Percentiles rank a stretch among this genome's conserved stretches.
phyloP scores from a whole-genome alignment of 2,797 vertebrate species.

The Nasua narica region DNA sequence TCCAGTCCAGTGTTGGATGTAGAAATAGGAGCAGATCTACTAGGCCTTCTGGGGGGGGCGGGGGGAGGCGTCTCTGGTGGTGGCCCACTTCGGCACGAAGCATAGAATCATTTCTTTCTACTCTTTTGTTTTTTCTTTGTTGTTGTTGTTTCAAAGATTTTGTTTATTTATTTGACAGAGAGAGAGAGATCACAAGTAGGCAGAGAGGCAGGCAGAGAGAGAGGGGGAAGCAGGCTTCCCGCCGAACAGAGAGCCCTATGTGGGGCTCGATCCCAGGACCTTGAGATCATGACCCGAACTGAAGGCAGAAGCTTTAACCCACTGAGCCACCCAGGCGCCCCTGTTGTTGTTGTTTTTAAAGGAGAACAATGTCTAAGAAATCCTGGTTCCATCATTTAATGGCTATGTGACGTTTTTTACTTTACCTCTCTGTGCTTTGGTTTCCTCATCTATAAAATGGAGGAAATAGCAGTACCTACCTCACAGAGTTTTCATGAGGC shows the following conservation, averaged over 20 bases:
- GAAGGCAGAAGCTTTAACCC: too few species aligned
- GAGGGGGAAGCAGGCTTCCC: too few species aligned
- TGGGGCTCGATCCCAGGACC: too few species aligned
- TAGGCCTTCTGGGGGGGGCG: accelerated
- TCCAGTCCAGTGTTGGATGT: not conserved
- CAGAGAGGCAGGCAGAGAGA: too few species aligned
- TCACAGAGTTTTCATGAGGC: not conserved
- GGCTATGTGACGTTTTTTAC: not conserved
- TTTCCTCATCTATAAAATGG: not conserved
- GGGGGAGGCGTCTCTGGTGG: not conserved
- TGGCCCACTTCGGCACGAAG: not conserved
- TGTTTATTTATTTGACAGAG: too few species aligned
- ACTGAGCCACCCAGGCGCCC: too few species aligned
- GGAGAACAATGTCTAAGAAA: not conserved
- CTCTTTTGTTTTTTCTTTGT: not conserved
- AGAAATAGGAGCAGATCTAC: not conserved
- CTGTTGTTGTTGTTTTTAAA: not conserved
- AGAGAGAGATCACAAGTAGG: too few species aligned
- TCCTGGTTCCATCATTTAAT: not conserved
- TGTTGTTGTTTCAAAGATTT: too few species aligned
- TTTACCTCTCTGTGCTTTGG: not conserved
- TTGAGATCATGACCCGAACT: too few species aligned
- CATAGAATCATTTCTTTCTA: not conserved
- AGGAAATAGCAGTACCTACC: not conserved
- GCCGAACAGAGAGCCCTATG: too few species aligned